Conservation (phyloP, 1,140 invertebrate species). For the Aphelenchoides fujianensis region DNA sequence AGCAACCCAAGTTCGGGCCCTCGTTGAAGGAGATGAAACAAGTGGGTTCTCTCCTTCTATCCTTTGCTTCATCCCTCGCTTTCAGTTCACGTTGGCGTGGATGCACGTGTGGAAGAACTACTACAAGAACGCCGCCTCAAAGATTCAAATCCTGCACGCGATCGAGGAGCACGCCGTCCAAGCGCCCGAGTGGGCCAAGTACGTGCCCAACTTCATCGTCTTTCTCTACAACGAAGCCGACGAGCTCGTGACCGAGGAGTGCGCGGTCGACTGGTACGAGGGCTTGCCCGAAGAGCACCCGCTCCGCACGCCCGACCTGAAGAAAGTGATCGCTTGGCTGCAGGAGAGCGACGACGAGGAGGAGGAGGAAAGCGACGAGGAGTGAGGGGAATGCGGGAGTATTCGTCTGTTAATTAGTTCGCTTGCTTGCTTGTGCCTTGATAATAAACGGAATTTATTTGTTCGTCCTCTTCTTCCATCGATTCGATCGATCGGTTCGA, state of each 20-base stretch:
- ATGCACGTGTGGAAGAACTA: conserved; percentile 39
- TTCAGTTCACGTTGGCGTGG: conserved; percentile 38
- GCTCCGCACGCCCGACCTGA: conserved; percentile 16
- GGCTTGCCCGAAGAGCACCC: conserved; percentile 12
- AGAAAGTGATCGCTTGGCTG: conserved; percentile 29
- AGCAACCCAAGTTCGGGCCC: conserved; percentile 15
- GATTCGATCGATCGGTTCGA: background rate
- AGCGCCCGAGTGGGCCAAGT: conserved; percentile 18
- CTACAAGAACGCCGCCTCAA: conserved; percentile 15
- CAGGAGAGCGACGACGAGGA: conserved; percentile 20
- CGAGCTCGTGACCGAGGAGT: conserved; percentile 22
- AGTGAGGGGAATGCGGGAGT: background rate
- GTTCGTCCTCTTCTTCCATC: background rate
- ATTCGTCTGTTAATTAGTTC: background rate
- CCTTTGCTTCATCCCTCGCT: conserved; percentile 3
- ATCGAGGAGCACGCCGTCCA: conserved; percentile 23
- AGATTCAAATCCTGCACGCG: conserved; percentile 31
- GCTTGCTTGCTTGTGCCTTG: conserved; percentile 7
- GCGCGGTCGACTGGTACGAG: conserved; percentile 31
- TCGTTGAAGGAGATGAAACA: conserved; percentile 19
- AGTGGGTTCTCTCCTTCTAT: background rate
- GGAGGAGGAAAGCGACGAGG: conserved; percentile 12
- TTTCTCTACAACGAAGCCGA: conserved; percentile 31
- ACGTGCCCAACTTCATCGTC: conserved; percentile 31
- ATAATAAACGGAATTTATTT: background rate